Percentiles rank a stretch among this genome's conserved stretches.
Conservation (phyloP, 2,888 invertebrate genomes). For the Ligdia adustata region DNA sequence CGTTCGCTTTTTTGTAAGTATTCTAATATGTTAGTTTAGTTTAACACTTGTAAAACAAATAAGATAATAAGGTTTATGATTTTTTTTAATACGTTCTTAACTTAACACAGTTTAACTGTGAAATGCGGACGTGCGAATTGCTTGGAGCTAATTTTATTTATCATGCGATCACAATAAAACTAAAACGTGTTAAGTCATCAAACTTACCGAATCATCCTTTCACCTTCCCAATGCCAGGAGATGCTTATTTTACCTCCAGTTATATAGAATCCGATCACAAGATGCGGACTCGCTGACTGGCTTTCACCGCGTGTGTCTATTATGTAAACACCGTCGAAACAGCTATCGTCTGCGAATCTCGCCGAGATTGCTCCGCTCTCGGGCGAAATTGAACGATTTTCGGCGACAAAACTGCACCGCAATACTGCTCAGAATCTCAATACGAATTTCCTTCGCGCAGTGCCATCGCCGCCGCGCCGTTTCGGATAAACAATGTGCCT, state of each 20-base stretch:
- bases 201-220: conserved; percentile 32
- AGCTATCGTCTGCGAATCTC: conserved; percentile 47
- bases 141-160: no score
- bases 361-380: conserved; percentile 38
- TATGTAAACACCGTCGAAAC: conserved; percentile 54
- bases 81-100: no score
- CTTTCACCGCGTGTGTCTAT: conserved; percentile 51
- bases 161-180: conserved; percentile 16
- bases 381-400: conserved; percentile 33
- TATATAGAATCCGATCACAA: conserved; percentile 49
- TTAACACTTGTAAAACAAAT: no score
- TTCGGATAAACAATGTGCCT: conserved; percentile 7
- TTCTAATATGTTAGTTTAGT: no score
- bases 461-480: not conserved
- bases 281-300: conserved; percentile 42
- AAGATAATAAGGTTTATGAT: no score
- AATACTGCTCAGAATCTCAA: conserved; percentile 22
- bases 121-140: no score
- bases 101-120: no score
- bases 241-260: conserved; percentile 44
- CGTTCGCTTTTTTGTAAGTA: no score
- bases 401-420: conserved; percentile 30
- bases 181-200: conserved; percentile 26
- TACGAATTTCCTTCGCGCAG: conserved; percentile 12
- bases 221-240: conserved; percentile 41